Conservation (phyloP, 2,888 invertebrate genomes). For the Tanypteryx hageni region DNA sequence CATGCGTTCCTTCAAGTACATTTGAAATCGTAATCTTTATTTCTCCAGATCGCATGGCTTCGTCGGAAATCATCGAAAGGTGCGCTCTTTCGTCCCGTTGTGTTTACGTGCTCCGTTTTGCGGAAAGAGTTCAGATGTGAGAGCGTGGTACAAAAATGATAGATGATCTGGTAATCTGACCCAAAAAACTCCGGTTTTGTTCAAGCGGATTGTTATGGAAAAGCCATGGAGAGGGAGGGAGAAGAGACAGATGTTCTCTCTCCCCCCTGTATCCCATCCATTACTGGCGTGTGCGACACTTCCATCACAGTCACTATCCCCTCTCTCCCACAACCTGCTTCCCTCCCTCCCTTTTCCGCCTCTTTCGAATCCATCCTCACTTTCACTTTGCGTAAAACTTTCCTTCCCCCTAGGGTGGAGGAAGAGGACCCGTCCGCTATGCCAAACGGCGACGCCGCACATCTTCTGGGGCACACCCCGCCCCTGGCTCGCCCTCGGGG, state of each 20-base stretch:
- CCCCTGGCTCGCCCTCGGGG: constrained; percentile 24
- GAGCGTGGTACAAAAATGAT: too few relatives aligned
- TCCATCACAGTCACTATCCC: neutral
- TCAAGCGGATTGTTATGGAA: too few relatives aligned
- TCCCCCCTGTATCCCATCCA: neutral
- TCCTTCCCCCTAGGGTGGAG: neutral
- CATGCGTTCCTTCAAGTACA: too few relatives aligned
- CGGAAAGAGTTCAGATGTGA: too few relatives aligned
- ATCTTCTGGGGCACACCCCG: constrained; percentile 1
- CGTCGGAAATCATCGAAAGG: too few relatives aligned
- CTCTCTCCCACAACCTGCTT: neutral
- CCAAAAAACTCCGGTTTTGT: too few relatives aligned
- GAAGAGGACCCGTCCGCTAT: neutral
- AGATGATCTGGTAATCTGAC: too few relatives aligned
- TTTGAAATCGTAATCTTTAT: too few relatives aligned
- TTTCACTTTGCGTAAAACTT: constrained; percentile 20
- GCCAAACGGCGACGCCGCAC: constrained; percentile 5
- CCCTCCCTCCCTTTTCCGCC: neutral
- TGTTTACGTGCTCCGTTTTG: too few relatives aligned
- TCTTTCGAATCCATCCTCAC: constrained; percentile 19
- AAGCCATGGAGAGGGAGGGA: neutral
- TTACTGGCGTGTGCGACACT: constrained; percentile 27
- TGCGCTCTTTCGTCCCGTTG: too few relatives aligned
- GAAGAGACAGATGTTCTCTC: neutral
- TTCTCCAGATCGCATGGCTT: too few relatives aligned